Percentiles rank a stretch among this genome's conserved stretches.
phyloP scores from a whole-genome alignment of 2,113 vertebrate species.

The Mus spicilegus region DNA sequence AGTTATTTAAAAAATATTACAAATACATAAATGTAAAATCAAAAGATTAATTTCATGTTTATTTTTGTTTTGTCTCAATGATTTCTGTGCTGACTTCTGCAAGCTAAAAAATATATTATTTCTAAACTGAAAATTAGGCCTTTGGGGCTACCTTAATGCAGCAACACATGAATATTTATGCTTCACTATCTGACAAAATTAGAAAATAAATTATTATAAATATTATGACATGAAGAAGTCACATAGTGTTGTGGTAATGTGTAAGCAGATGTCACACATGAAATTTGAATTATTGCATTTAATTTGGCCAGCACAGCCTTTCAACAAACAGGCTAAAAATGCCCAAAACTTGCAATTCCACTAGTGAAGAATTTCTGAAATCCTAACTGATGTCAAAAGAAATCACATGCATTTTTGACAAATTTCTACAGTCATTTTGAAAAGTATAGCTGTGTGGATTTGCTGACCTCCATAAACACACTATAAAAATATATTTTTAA shows the following conservation, averaged over 20 bases:
- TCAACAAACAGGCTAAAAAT: background rate
- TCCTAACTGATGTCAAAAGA: background rate
- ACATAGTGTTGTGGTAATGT: background rate
- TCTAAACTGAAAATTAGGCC: background rate
- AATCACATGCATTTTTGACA: background rate
- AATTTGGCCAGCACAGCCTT: background rate
- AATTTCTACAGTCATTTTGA: background rate
- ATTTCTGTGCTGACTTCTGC: background rate
- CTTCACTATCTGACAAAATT: background rate
- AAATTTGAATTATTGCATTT: background rate
- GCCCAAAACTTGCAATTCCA: background rate
- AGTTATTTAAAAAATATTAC: background rate
- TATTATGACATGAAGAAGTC: slow-evolving; percentile 20
- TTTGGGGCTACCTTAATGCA: background rate
- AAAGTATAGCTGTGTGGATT: background rate
- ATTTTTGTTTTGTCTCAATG: background rate
- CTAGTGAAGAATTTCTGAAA: background rate
- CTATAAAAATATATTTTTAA: background rate
- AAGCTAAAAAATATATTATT: background rate
- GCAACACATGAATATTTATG: slow-evolving; percentile 46
- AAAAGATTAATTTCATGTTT: background rate
- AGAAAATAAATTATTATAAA: slow-evolving; percentile 35
- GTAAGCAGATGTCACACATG: background rate
- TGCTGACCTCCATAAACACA: background rate
- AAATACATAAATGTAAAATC: background rate